Evolutionary conservation across 1,140 invertebrate genomes (phyloP).

Genomic region (Copidosoma floridanum): DNA sequence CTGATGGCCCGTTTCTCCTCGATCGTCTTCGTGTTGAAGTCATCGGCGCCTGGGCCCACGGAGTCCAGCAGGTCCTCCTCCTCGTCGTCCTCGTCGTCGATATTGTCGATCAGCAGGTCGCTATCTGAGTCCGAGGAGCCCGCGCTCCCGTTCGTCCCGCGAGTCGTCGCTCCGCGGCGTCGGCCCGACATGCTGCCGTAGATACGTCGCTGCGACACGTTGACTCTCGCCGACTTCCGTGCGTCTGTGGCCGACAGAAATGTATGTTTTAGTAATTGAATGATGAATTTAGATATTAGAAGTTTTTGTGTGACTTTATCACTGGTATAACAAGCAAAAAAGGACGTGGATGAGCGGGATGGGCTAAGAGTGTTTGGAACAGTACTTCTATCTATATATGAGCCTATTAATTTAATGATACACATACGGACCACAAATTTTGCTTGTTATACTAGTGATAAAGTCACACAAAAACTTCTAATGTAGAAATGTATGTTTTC

Average conservation of each 20-base stretch:
- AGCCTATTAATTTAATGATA: no score
- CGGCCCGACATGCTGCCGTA: slow-evolving; percentile 60
- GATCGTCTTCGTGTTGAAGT: slow-evolving; percentile 42
- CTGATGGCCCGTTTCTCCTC: slow-evolving; percentile 46
- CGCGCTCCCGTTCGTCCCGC: slow-evolving; percentile 48
- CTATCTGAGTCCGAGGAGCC: slow-evolving; percentile 56
- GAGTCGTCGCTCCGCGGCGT: slow-evolving; percentile 43
- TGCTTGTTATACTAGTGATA: no score
- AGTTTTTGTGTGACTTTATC: no score
- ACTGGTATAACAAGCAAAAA: no score
- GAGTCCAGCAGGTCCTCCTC: slow-evolving; percentile 51
- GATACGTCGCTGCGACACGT: slow-evolving; percentile 49
- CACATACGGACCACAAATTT: no score
- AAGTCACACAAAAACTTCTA: no score
- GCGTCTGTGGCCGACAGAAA: slow-evolving; percentile 30
- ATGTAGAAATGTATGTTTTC: no score
- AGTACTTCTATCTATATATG: no score
- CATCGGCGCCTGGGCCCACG: slow-evolving; percentile 32
- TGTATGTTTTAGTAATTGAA: not conserved
- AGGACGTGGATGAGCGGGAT: no score
- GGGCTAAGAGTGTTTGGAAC: no score
- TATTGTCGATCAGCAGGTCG: slow-evolving; percentile 57
- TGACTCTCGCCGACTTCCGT: slow-evolving; percentile 43
- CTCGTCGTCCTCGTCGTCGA: slow-evolving; percentile 52
- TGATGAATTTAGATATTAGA: no score